Evolutionary conservation across 2,797 vertebrate species (phyloP).

Genomic region (Pempheris klunzingeri): DNA sequence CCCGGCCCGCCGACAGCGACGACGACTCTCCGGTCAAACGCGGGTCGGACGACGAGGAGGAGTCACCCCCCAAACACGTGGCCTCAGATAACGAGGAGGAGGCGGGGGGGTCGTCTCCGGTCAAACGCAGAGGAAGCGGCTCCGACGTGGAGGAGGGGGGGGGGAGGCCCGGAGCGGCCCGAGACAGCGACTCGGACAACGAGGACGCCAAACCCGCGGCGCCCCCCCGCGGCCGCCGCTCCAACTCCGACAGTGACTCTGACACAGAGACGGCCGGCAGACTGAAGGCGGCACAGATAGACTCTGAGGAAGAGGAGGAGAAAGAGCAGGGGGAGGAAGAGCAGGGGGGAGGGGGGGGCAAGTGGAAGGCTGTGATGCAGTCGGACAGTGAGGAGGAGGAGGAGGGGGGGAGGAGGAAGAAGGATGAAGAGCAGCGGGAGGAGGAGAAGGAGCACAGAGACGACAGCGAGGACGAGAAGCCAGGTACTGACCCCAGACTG

Average conservation of each 20-base stretch:
- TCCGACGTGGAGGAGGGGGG: constrained; percentile 57
- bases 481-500: constrained; percentile 73
- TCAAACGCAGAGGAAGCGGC: constrained; percentile 42
- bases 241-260: constrained; percentile 84
- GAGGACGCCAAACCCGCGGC: constrained; percentile 77
- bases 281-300: constrained; percentile 76
- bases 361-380: constrained; percentile 86
- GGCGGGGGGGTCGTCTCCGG: constrained; percentile 38
- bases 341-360: constrained; percentile 19
- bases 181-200: constrained; percentile 85
- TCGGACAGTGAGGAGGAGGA: constrained; percentile 86
- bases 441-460: constrained; percentile 75
- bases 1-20: constrained; percentile 83
- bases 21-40: constrained; percentile 71
- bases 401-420: constrained; percentile 76
- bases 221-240: constrained; percentile 77
- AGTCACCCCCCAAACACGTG: constrained; percentile 73
- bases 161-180: constrained; percentile 48
- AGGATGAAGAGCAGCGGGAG: constrained; percentile 81
- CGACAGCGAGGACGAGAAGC: constrained; percentile 89
- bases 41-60: constrained; percentile 79
- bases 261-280: constrained; percentile 77
- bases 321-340: constrained; percentile 68
- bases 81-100: constrained; percentile 86
- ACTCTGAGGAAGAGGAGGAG: constrained; percentile 86